Base-by-base conservation (phyloP, 2,113 vertebrate species). In the Hydropotes inermis region DNA sequence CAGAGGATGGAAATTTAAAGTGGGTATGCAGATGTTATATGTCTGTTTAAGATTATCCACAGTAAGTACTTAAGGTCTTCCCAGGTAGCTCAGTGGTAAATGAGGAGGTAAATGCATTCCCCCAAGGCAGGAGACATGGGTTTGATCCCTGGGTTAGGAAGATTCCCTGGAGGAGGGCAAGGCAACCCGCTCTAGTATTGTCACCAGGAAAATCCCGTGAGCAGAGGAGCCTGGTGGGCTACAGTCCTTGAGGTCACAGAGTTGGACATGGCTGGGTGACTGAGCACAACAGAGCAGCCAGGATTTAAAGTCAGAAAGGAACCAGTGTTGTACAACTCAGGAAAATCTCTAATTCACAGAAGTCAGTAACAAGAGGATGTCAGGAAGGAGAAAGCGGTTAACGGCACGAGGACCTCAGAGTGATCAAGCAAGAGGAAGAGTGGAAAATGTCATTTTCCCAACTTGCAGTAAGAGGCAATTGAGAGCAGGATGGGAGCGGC, bases 1-100 rank as follows among this genome's bases (percentile, higher is more conserved):
- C 25, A 5, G 28, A 9, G 82, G 12, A 43, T 33, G 7, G 39
- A 54, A 27, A 60, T 19, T 8, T 55, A 57, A 21, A n/a, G 79
- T 9, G 16, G 15, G 9, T 11, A 39, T 3, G 21, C 1, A 13
- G 57, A 1, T 30, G 39, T 36, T 12, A 8, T 2, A 33, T 1
- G 13, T 79, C 4, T 15, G 10, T 21, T 83, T 64, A 21, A 60
- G 33, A 79, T 57, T 57, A 67, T 39, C 47, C 33, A 16, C 55
- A 52, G 28, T 10, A 39, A 91, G 64, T 64, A 52, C 16, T 4
- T 76, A 76, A 76, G 39, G 39, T 25, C 39, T 76, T 76, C 70
- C 39, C 39, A 14, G 70, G 23, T 76, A 43, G 1, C 19, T 70
- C 0, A 0, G 10, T 70, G 67, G 36, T 39, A 39, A 70, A 36